Conservation (phyloP, 2,797 vertebrate species). For the Intellagama lesueurii region DNA sequence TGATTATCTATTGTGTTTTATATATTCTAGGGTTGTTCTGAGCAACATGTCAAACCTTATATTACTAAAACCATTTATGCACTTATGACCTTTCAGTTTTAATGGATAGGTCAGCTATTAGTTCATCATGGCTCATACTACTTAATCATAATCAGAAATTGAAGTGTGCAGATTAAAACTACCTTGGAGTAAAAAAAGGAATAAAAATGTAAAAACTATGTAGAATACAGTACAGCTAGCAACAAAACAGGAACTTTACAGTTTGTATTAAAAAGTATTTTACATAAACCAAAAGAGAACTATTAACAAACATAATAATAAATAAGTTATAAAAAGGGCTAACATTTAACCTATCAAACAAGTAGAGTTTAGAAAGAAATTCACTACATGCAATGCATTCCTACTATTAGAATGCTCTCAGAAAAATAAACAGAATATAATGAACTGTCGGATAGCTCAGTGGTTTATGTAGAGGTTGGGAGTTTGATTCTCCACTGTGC, state of each 20-base stretch:
- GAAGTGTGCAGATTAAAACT: neutral
- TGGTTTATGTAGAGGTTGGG: too few relatives aligned
- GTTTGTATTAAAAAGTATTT: neutral
- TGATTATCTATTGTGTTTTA: neutral
- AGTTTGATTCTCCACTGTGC: too few relatives aligned
- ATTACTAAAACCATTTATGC: neutral
- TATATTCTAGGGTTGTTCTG: neutral
- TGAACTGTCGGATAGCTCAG: too few relatives aligned
- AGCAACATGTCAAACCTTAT: neutral
- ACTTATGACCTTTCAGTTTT: neutral
- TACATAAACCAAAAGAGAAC: neutral
- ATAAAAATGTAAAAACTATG: neutral
- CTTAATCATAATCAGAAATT: neutral
- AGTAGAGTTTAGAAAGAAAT: too few relatives aligned
- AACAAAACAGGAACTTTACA: neutral
- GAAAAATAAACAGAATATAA: too few relatives aligned
- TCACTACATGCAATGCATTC: too few relatives aligned
- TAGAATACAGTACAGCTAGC: neutral
- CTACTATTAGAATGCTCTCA: too few relatives aligned
- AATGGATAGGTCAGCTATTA: neutral
- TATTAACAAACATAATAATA: too few relatives aligned
- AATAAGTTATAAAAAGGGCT: too few relatives aligned
- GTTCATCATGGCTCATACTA: neutral
- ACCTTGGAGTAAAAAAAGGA: neutral
- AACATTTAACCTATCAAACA: too few relatives aligned